phyloP scores from a whole-genome alignment of 2,797 vertebrate genomes.

The Graptemys geographica region DNA sequence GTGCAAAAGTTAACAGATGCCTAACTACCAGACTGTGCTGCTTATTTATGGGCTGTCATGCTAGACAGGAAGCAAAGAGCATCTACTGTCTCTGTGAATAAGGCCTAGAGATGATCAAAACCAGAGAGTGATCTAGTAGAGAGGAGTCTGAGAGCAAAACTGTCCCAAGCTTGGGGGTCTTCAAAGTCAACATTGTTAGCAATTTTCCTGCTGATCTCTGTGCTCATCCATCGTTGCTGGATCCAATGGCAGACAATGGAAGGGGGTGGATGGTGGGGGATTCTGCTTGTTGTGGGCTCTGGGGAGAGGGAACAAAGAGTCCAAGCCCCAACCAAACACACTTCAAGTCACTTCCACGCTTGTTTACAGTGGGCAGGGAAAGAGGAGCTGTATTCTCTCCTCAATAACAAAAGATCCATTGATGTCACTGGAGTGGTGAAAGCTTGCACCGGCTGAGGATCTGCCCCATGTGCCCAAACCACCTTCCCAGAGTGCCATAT shows the following conservation, averaged over 20 bases:
- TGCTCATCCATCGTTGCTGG: neutral
- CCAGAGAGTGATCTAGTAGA: neutral
- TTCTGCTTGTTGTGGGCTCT: neutral
- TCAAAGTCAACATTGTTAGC: neutral
- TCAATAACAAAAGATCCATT: neutral
- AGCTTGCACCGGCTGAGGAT: neutral
- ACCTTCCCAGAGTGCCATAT: neutral
- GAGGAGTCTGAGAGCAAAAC: neutral
- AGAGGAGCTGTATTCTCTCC: neutral
- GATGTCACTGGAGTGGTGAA: neutral
- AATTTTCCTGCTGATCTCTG: neutral
- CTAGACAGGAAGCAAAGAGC: neutral
- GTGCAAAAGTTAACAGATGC: neutral
- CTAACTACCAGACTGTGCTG: neutral
- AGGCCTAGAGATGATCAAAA: neutral
- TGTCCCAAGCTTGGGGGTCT: neutral
- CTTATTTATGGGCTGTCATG: neutral
- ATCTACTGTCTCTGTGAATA: neutral
- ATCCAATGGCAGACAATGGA: neutral
- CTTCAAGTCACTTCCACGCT: neutral
- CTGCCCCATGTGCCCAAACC: neutral
- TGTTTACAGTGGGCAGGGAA: neutral
- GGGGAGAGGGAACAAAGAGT: neutral
- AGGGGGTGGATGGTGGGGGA: neutral
- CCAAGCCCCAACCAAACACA: neutral